Evolutionary conservation across 2,888 invertebrate genomes (phyloP).

Genomic region (Eumerus sabulonum): DNA sequence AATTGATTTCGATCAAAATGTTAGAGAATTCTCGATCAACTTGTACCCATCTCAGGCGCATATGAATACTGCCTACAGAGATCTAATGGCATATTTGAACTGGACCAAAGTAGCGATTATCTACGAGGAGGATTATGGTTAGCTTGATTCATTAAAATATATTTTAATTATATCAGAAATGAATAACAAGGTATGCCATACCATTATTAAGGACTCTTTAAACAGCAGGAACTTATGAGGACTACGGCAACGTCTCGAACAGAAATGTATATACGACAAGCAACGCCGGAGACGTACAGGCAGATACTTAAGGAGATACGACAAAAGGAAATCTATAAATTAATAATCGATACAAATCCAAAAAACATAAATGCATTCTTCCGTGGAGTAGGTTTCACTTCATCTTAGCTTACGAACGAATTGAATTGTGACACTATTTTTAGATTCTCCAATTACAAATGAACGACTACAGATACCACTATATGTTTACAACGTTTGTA

Average conservation of each 20-base stretch:
- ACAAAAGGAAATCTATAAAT: conserved; percentile 91
- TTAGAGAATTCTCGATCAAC: conserved; percentile 89
- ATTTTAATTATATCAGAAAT: no score
- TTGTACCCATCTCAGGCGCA: conserved; percentile 91
- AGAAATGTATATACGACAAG: conserved; percentile 89
- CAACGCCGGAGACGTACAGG: conserved; percentile 84
- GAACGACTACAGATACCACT: conserved; percentile 97
- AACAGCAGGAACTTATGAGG: conserved; percentile 90
- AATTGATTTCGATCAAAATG: conserved; percentile 82
- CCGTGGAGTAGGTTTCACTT: conserved; percentile 86
- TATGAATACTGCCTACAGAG: conserved; percentile 90
- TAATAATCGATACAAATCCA: conserved; percentile 93
- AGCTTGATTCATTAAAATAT: conserved; percentile 76
- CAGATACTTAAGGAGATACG: conserved; percentile 85
- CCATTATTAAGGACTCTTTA: conserved; percentile 84
- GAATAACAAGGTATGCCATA: no score
- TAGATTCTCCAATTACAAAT: conserved; percentile 96
- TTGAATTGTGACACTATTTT: neutral
- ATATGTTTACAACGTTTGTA: conserved; percentile 96
- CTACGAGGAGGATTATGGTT: conserved; percentile 95
- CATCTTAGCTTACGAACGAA: no score
- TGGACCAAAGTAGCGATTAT: conserved; percentile 96
- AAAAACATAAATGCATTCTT: conserved; percentile 89
- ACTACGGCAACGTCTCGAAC: conserved; percentile 84
- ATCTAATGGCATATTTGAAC: conserved; percentile 91